A percentile compares a stretch with the other conserved stretches of the same genome.
phyloP scores from a whole-genome alignment of 2,888 invertebrate species.

The Ceramica pisi region DNA sequence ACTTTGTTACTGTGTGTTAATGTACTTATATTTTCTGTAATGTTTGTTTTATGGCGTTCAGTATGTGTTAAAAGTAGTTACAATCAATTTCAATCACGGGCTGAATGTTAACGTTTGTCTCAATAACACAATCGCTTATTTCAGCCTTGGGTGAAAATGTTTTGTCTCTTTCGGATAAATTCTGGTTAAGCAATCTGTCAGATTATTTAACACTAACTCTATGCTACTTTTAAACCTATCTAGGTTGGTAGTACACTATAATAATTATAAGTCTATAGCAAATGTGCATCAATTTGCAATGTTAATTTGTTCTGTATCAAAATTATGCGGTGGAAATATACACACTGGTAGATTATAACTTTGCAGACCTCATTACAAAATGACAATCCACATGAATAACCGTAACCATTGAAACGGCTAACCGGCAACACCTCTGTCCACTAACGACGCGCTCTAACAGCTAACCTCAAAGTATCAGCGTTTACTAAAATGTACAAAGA shows the following conservation, averaged over 20 bases:
- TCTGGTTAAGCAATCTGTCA: too few relatives aligned
- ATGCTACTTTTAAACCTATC: too few relatives aligned
- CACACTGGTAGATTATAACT: neutral
- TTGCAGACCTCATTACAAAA: neutral
- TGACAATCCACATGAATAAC: neutral
- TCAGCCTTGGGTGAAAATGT: too few relatives aligned
- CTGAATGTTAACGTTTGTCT: neutral
- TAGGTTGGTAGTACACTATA: too few relatives aligned
- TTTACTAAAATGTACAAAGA: slow-evolving; percentile 54
- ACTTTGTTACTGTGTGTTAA: slow-evolving; percentile 25
- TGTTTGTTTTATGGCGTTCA: neutral
- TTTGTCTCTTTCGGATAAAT: too few relatives aligned
- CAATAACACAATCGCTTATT: too few relatives aligned
- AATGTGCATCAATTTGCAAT: too few relatives aligned
- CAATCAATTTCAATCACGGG: neutral
- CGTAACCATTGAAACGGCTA: neutral
- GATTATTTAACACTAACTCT: too few relatives aligned
- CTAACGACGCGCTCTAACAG: slow-evolving; percentile 12
- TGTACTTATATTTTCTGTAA: slow-evolving; percentile 1
- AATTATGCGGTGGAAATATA: too few relatives aligned
- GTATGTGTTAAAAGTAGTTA: neutral
- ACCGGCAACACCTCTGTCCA: slow-evolving; percentile 14
- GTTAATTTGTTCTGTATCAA: too few relatives aligned
- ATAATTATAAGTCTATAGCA: too few relatives aligned
- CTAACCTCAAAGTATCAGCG: slow-evolving; percentile 17